Conservation (phyloP, 1,140 invertebrate species). For the Maniola jurtina region DNA sequence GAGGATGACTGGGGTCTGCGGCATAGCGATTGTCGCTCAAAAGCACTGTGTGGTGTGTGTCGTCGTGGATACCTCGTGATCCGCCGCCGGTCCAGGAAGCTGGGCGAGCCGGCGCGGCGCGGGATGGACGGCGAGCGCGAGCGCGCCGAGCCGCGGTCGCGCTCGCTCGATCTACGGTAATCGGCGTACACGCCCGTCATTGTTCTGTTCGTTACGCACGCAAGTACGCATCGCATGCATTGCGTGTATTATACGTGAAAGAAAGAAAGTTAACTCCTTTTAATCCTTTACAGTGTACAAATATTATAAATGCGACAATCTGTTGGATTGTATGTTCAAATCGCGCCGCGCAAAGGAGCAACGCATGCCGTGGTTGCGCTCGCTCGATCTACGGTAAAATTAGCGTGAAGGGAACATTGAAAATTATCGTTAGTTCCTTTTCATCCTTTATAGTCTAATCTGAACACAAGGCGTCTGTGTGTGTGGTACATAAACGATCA, state of each 20-base stretch:
- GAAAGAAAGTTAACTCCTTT: conserved; percentile 25
- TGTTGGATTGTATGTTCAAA: neutral
- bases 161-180: conserved; percentile 64
- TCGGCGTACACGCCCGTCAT: conserved; percentile 75
- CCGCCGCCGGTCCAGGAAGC: conserved; percentile 91
- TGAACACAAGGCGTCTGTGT: too few species aligned
- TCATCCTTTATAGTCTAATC: neutral
- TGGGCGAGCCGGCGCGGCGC: conserved; percentile 91
- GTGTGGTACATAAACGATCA: too few species aligned
- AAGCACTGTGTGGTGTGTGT: conserved; percentile 23
- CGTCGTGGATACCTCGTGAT: conserved; percentile 88
- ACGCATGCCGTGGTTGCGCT: conserved; percentile 10
- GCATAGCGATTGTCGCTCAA: neutral
- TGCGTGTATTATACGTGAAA: conserved; percentile 29
- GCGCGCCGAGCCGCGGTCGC: conserved; percentile 67
- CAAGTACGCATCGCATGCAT: conserved; percentile 40
- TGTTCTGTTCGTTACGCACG: conserved; percentile 48
- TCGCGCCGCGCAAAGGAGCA: neutral
- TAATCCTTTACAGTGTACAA: neutral
- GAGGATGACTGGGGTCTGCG: too few species aligned
- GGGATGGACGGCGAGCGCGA: conserved; percentile 92
- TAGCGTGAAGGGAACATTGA: conserved; percentile 22
- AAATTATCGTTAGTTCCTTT: conserved; percentile 25
- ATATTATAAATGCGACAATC: too few species aligned
- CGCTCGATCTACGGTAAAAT: conserved; percentile 66